phyloP scores from a whole-genome alignment of 2,888 invertebrate genomes.

The Lymantria monacha region DNA sequence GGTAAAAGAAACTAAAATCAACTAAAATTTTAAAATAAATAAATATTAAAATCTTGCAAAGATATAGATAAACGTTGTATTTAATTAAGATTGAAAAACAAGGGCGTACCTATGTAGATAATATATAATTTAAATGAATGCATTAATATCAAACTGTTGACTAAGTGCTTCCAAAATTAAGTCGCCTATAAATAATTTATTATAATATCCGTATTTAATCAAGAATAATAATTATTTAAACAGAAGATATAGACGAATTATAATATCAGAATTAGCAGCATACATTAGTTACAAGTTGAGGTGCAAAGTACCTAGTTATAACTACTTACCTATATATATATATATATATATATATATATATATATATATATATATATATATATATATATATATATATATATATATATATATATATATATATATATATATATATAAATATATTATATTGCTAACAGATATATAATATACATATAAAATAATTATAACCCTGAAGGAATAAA shows the following conservation, averaged over 20 bases:
- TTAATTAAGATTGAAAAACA: no score
- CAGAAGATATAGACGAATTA: constrained; percentile 4
- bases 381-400: no score
- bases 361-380: no score
- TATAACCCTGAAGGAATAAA: constrained; percentile 72
- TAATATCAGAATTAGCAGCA: background rate
- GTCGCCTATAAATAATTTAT: constrained; percentile 20
- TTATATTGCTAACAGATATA: constrained; percentile 55
- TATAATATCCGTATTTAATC: constrained; percentile 8
- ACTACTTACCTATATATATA: no score
- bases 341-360: no score
- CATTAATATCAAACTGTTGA: background rate
- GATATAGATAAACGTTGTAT: no score
- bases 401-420: no score
- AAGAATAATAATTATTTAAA: constrained; percentile 8
- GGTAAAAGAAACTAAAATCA: no score
- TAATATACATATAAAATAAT: constrained; percentile 57
- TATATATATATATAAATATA: constrained; percentile 41
- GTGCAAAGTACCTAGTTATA: constrained; percentile 52
- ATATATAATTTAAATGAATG: background rate
- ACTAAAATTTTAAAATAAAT: no score
- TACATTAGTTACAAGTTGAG: constrained; percentile 39
- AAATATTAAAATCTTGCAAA: no score
- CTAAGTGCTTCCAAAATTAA: constrained; percentile 24
- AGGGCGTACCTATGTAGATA: no score